phyloP scores from a whole-genome alignment of 2,797 vertebrate species.

The Columba guinea region DNA sequence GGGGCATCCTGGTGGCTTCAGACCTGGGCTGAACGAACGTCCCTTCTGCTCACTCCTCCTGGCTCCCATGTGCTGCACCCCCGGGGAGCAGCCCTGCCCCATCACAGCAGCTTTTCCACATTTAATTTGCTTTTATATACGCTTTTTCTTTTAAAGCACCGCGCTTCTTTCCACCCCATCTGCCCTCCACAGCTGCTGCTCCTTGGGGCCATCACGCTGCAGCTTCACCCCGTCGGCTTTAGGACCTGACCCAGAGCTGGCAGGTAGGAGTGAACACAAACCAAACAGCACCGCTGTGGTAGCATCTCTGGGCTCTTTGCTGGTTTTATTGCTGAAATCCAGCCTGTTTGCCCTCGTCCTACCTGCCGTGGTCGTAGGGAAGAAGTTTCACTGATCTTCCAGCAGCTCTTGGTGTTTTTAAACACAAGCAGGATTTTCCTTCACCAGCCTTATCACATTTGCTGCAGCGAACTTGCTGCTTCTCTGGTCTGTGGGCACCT shows the following conservation, averaged over 20 bases:
- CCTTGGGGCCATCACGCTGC: not conserved
- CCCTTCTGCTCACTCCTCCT: not conserved
- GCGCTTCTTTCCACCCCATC: fast-evolving
- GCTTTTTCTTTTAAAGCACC: fast-evolving
- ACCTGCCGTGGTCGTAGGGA: fast-evolving
- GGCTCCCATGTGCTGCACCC: not conserved
- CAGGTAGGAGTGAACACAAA: not conserved
- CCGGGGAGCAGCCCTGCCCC: not conserved
- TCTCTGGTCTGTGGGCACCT: not conserved
- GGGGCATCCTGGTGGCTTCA: not conserved
- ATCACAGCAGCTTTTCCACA: not conserved
- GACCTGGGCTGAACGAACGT: not conserved
- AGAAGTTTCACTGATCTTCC: fast-evolving
- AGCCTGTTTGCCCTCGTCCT: not conserved
- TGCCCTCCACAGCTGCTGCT: not conserved
- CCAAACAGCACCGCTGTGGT: fast-evolving
- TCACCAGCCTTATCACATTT: fast-evolving
- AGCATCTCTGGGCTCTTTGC: not conserved
- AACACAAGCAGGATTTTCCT: not conserved
- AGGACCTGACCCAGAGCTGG: not conserved
- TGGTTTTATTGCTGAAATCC: not conserved
- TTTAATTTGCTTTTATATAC: not conserved
- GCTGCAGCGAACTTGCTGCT: not conserved
- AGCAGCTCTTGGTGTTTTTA: not conserved
- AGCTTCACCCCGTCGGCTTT: not conserved